Evolutionary conservation across 2,888 invertebrate genomes (phyloP).

Genomic region (Aphrophora alni): DNA sequence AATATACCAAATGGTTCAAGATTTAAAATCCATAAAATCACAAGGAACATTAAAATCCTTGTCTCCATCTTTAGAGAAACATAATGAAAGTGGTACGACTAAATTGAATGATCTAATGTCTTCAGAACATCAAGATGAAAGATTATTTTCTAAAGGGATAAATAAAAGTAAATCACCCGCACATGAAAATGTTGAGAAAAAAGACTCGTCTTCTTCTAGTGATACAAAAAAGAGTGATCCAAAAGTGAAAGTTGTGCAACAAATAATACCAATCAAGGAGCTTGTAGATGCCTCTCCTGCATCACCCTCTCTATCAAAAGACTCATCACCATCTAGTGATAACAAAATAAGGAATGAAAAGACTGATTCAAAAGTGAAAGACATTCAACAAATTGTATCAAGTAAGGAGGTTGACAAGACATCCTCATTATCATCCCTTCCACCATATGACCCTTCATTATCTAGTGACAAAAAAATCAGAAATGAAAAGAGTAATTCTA

Average conservation of each 20-base stretch:
- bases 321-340: not conserved
- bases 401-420: too few relatives aligned
- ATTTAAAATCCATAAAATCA: slow-evolving; percentile 7
- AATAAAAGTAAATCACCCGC: not conserved
- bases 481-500: not conserved
- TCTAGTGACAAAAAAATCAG: not conserved
- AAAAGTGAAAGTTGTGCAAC: not conserved
- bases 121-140: not conserved
- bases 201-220: not conserved
- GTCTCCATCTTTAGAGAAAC: not conserved
- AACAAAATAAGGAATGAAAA: too few relatives aligned
- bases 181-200: not conserved
- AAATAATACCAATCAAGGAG: not conserved
- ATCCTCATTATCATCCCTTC: too few relatives aligned
- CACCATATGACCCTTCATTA: not conserved
- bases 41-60: not conserved
- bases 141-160: not conserved
- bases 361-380: too few relatives aligned
- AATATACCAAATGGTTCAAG: not conserved
- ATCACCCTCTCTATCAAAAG: not conserved
- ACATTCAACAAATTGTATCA: too few relatives aligned
- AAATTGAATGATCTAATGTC: not conserved
- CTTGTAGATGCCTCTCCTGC: not conserved
- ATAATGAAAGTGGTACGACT: not conserved
- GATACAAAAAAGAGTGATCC: not conserved